These are phyloP conservation scores for Phocides pigmalion DNA, from an alignment of 1,140 invertebrate genomes.

Conservation along the genomic window DNA sequence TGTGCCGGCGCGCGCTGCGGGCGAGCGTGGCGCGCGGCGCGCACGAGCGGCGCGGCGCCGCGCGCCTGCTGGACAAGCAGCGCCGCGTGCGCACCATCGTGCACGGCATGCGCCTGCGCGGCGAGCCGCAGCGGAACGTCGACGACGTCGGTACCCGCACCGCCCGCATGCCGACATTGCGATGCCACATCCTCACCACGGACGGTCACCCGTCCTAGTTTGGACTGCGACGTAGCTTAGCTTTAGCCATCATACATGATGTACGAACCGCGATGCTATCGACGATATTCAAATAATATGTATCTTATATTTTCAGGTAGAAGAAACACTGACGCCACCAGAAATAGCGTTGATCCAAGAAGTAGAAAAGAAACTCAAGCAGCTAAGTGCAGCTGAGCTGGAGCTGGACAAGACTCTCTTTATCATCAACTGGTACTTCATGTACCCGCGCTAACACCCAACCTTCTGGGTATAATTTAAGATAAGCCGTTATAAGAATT, in stretches of 20 bases:
- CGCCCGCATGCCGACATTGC: too few species aligned
- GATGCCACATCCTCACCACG: too few species aligned
- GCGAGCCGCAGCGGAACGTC: constrained; percentile 89
- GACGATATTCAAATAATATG: too few species aligned
- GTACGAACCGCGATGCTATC: too few species aligned
- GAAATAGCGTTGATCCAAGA: constrained; percentile 55
- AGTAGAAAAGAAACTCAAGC: constrained; percentile 64
- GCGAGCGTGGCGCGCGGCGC: constrained; percentile 85
- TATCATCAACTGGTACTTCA: constrained; percentile 71
- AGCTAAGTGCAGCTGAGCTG: constrained; percentile 64
- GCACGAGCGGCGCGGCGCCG: constrained; percentile 85
- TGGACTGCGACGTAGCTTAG: too few species aligned
- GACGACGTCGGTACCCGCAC: constrained; percentile 86
- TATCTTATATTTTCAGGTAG: constrained; percentile 50
- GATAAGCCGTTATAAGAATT: background rate
- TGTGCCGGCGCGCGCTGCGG: constrained; percentile 91
- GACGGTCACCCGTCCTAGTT: too few species aligned
- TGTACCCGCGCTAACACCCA: constrained; percentile 51
- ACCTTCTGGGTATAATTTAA: too few species aligned
- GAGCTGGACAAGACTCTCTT: constrained; percentile 68
- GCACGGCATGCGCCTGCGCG: constrained; percentile 89
- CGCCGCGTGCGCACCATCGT: constrained; percentile 92
- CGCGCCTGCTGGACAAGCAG: constrained; percentile 93
- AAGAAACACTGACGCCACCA: constrained; percentile 72
- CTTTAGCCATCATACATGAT: too few species aligned